These are phyloP conservation scores for Phylloscopus trochiloides DNA, from an alignment of 2,113 vertebrate species.

Conservation along the genomic window DNA sequence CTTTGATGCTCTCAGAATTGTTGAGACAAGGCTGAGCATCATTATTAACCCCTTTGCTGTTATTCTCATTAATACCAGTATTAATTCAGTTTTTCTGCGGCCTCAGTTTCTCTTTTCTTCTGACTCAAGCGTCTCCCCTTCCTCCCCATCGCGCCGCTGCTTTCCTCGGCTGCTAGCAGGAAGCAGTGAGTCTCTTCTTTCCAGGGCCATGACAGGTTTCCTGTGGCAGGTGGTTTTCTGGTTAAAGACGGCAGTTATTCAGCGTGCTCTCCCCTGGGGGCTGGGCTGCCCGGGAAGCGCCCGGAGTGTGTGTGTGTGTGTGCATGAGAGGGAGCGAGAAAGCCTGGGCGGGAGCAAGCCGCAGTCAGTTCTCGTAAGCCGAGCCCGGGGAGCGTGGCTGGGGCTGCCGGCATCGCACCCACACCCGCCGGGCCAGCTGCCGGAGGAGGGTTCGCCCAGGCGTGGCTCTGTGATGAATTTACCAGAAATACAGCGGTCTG, in stretches of 20 bases:
- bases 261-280: neutral
- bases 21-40: neutral
- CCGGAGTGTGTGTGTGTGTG: neutral
- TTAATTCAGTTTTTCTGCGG: constrained; percentile 26
- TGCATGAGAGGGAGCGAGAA: constrained; percentile 51
- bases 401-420: constrained; percentile 26
- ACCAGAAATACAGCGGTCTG: constrained; percentile 68
- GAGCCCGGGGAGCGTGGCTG: neutral
- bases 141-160: neutral
- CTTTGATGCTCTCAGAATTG: neutral
- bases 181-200: constrained; percentile 81
- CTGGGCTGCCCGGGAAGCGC: constrained; percentile 9
- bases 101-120: constrained; percentile 45
- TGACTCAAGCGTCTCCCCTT: neutral
- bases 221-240: constrained; percentile 81
- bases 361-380: constrained; percentile 72
- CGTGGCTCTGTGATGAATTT: constrained; percentile 15
- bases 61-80: constrained; percentile 37
- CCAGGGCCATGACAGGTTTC: constrained; percentile 80
- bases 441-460: constrained; percentile 72
- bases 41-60: constrained; percentile 8
- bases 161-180: constrained; percentile 75
- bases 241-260: constrained; percentile 54
- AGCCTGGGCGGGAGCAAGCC: constrained; percentile 50
- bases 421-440: neutral